Conservation (phyloP, 2,797 vertebrate genomes). For the Sebastes iracundus region DNA sequence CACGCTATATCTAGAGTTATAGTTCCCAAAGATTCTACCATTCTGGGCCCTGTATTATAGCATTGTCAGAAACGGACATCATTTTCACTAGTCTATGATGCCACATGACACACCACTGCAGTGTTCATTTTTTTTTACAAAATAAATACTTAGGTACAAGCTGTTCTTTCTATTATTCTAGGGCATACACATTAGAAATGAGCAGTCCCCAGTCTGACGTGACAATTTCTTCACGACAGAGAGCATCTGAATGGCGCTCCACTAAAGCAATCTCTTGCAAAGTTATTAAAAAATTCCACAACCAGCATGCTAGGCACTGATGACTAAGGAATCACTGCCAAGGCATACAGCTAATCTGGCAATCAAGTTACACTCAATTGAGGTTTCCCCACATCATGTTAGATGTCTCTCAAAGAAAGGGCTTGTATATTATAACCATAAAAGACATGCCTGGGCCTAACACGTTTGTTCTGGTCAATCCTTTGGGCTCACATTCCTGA, state of each 20-base stretch:
- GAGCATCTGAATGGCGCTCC: background rate
- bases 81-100: background rate
- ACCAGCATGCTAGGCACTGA: constrained; percentile 23
- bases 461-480: constrained; percentile 41
- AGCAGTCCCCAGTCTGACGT: background rate
- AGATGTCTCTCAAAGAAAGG: constrained; percentile 17
- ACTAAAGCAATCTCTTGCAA: background rate
- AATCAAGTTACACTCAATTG: constrained; percentile 19
- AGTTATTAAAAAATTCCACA: constrained; percentile 31
- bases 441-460: background rate
- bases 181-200: background rate
- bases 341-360: constrained; percentile 6
- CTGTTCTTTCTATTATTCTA: background rate
- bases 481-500: constrained; percentile 46
- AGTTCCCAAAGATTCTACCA: background rate
- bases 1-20: background rate
- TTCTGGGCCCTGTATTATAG: background rate
- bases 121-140: background rate
- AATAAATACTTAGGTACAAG: background rate
- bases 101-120: background rate
- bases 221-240: background rate
- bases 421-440: constrained; percentile 4
- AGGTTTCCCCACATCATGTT: constrained; percentile 21
- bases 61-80: background rate
- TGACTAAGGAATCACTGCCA: constrained; percentile 23